phyloP scores from a whole-genome alignment of 2,113 vertebrate genomes.

The Myiozetetes cayanensis region DNA sequence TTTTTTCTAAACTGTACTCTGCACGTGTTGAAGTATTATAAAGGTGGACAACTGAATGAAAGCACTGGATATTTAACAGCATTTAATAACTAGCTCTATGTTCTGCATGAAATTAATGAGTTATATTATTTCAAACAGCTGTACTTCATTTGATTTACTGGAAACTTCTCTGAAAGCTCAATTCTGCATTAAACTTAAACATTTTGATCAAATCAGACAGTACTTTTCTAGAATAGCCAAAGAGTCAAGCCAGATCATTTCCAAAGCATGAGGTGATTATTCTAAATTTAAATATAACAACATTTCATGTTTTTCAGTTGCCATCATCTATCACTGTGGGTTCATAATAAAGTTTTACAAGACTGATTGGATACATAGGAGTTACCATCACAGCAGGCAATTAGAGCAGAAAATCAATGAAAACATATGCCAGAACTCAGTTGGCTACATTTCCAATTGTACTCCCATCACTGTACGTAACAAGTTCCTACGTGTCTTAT shows the following conservation, averaged over 20 bases:
- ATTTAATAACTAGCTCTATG: background rate
- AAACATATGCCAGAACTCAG: conserved; percentile 38
- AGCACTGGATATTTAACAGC: background rate
- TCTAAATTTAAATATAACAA: background rate
- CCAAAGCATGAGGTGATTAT: background rate
- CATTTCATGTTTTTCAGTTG: background rate
- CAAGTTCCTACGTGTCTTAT: background rate
- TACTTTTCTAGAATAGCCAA: background rate
- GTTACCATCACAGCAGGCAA: background rate
- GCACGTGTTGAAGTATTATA: background rate
- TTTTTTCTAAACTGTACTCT: background rate
- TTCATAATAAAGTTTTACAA: background rate
- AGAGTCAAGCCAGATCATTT: background rate
- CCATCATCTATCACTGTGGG: background rate
- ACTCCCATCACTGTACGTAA: background rate
- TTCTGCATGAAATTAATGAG: background rate
- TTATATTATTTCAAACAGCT: background rate
- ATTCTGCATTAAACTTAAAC: background rate
- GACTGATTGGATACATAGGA: background rate
- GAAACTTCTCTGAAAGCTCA: background rate
- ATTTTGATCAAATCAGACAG: background rate
- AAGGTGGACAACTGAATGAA: background rate
- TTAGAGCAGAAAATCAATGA: conserved; percentile 61
- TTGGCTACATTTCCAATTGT: background rate
- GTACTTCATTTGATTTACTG: background rate